Evolutionary conservation across 1,140 invertebrate genomes (phyloP).

Genomic region (Anoplophora glabripennis): DNA sequence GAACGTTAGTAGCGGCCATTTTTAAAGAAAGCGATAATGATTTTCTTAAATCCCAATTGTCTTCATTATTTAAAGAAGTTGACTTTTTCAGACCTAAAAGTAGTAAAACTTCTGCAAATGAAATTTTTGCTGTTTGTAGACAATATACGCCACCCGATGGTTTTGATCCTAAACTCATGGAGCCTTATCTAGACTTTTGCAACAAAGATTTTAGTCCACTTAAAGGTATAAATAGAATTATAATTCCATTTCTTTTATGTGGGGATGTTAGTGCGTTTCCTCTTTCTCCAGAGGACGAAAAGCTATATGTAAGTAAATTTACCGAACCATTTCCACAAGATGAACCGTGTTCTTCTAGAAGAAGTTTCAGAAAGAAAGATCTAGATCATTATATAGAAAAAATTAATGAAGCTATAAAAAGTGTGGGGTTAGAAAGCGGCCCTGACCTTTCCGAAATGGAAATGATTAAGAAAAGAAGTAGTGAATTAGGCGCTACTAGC

Average conservation of each 20-base stretch:
- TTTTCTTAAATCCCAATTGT: conserved; percentile 83
- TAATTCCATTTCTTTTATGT: conserved; percentile 92
- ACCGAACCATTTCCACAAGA: conserved; percentile 65
- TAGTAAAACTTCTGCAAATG: conserved; percentile 93
- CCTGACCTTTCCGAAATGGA: conserved; percentile 1
- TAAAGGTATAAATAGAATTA: conserved; percentile 65
- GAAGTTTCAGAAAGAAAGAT: conserved; percentile 10
- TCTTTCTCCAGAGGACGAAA: conserved; percentile 52
- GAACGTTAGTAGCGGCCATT: conserved; percentile 96
- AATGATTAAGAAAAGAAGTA: conserved; percentile 6
- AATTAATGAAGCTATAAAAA: conserved; percentile 24
- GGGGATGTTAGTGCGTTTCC: conserved; percentile 86
- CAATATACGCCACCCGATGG: conserved; percentile 78
- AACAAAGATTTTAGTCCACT: conserved; percentile 66
- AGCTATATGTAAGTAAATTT: conserved; percentile 58
- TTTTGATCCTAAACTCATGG: conserved; percentile 85
- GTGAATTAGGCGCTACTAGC: not conserved
- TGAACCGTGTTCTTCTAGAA: conserved; percentile 56
- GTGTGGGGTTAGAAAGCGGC: conserved; percentile 3
- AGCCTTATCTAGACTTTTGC: conserved; percentile 76
- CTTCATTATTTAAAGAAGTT: conserved; percentile 87
- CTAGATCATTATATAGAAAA: conserved; percentile 30
- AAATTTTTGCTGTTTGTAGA: conserved; percentile 93
- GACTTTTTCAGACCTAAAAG: conserved; percentile 88
- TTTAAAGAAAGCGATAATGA: conserved; percentile 91